Evolutionary conservation across 2,113 vertebrate species (phyloP).

Genomic region (Oncorhynchus nerka): DNA sequence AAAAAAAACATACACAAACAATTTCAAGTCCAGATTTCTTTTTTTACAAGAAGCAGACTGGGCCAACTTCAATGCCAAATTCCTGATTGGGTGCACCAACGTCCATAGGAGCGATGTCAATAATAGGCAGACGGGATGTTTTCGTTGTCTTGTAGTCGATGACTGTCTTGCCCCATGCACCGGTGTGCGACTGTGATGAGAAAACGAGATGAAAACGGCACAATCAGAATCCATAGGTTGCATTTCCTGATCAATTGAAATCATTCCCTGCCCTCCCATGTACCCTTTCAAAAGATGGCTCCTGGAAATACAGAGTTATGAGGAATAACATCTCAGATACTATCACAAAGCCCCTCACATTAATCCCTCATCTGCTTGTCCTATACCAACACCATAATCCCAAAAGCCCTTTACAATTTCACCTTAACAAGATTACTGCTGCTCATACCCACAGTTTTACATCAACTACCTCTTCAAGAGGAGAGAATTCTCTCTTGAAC

Average conservation of each 20-base stretch:
- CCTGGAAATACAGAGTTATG: too few species aligned
- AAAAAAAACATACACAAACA: conserved; percentile 78
- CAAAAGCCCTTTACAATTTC: too few species aligned
- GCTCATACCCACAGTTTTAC: too few species aligned
- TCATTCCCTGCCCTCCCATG: neutral
- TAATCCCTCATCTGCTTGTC: too few species aligned
- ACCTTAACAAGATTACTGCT: too few species aligned
- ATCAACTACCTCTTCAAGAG: too few species aligned
- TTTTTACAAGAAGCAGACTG: conserved; percentile 99
- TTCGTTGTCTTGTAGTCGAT: conserved; percentile 98
- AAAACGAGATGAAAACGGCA: neutral
- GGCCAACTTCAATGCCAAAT: conserved; percentile 93
- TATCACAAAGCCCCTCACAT: too few species aligned
- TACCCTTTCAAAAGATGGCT: too few species aligned
- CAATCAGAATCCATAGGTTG: neutral
- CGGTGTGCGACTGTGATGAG: conserved; percentile 88
- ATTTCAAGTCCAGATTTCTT: conserved; percentile 98
- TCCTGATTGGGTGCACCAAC: conserved; percentile 96
- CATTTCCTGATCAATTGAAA: neutral
- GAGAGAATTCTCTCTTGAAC: neutral
- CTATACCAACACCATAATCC: too few species aligned
- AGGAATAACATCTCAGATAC: too few species aligned
- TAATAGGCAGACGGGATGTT: conserved; percentile 96
- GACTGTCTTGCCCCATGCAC: conserved; percentile 95
- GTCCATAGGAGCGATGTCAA: conserved; percentile 98